These are phyloP conservation scores for Aradus depressus DNA, from an alignment of 2,888 invertebrate species.

Conservation along the genomic window DNA sequence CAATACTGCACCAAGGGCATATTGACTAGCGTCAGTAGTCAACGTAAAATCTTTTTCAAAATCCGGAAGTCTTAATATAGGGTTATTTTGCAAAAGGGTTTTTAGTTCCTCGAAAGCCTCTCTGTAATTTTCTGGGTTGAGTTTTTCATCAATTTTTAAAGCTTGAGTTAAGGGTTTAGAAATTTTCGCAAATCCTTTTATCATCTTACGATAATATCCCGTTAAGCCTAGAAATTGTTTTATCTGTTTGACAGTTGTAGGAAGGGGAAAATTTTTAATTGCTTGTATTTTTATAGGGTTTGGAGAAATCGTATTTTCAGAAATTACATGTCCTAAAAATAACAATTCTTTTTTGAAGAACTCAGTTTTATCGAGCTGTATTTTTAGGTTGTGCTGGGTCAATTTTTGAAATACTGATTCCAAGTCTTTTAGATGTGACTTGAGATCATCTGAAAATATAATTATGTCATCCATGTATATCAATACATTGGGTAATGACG, in stretches of 20 bases:
- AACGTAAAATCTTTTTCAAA: constrained; percentile 20
- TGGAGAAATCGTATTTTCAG: constrained; percentile 14
- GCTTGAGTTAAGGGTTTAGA: constrained; percentile 30
- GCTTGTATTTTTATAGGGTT: constrained; percentile 6
- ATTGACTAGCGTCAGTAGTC: constrained; percentile 32
- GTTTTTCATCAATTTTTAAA: constrained; percentile 26
- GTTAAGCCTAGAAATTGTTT: constrained; percentile 31
- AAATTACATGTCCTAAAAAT: no score
- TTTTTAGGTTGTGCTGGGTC: constrained; percentile 14
- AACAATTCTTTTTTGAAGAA: constrained; percentile 15
- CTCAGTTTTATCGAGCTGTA: constrained; percentile 19
- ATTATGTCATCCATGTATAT: constrained; percentile 21
- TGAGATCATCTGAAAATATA: constrained; percentile 10
- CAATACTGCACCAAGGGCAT: constrained; percentile 32
- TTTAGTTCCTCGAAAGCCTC: background rate
- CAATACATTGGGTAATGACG: constrained; percentile 13
- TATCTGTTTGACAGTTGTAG: constrained; percentile 8
- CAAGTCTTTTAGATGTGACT: constrained; percentile 5
- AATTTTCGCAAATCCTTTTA: constrained; percentile 29
- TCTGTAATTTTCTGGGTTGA: constrained; percentile 12
- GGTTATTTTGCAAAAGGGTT: background rate
- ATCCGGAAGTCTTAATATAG: constrained; percentile 18
- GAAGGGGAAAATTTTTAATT: constrained; percentile 12
- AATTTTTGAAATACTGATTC: constrained; percentile 1
- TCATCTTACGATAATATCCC: constrained; percentile 32